These are phyloP conservation scores for Sinocyclocheilus anophthalmus DNA, from an alignment of 2,113 vertebrate species.

Conservation along the genomic window DNA sequence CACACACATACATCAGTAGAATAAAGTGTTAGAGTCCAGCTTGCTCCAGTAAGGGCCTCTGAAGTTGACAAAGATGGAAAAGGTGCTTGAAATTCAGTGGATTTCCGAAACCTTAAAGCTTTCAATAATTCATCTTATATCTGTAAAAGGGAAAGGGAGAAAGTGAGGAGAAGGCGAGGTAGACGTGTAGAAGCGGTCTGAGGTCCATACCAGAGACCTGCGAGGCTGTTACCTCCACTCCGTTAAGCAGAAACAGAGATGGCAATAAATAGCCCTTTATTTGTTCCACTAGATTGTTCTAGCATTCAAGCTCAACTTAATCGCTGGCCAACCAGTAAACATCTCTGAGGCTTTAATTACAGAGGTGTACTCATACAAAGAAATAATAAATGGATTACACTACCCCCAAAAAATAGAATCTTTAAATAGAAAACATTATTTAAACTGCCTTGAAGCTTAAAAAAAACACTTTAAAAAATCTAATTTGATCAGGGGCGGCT, in stretches of 20 bases:
- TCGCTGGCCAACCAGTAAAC: constrained; percentile 32
- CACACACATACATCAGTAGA: constrained; percentile 42
- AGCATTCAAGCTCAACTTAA: constrained; percentile 31
- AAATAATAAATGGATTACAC: constrained; percentile 42
- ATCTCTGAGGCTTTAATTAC: constrained; percentile 52
- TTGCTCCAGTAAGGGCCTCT: constrained; percentile 52
- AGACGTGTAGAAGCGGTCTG: neutral
- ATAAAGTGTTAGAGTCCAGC: constrained; percentile 56
- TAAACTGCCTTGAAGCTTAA: neutral
- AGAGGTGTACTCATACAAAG: constrained; percentile 27
- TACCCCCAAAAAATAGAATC: neutral
- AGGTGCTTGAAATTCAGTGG: constrained; percentile 61
- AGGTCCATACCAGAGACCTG: constrained; percentile 40
- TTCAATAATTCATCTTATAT: constrained; percentile 63
- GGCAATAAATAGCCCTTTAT: constrained; percentile 53
- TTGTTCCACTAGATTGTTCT: constrained; percentile 48
- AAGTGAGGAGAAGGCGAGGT: neutral
- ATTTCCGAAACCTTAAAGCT: constrained; percentile 59
- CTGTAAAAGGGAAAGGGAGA: constrained; percentile 48
- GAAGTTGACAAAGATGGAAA: constrained; percentile 64
- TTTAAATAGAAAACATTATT: neutral
- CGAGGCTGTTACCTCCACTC: constrained; percentile 53
- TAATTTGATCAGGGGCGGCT: neutral
- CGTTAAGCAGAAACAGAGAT: constrained; percentile 55
- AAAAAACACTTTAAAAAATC: neutral